phyloP scores from a whole-genome alignment of 1,140 invertebrate species.

The Oryzaephilus surinamensis region DNA sequence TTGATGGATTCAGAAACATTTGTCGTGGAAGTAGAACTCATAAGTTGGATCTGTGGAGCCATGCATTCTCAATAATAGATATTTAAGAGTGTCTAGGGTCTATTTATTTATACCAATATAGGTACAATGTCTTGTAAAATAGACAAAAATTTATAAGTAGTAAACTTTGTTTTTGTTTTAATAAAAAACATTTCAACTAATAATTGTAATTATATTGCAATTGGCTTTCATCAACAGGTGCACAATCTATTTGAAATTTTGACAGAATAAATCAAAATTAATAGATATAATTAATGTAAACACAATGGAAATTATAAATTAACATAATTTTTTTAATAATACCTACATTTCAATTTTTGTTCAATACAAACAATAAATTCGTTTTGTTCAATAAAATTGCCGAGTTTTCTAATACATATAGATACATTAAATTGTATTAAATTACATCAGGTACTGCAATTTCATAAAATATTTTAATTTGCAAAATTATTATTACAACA shows the following conservation, averaged over 20 bases:
- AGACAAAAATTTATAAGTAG: neutral
- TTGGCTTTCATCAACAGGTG: neutral
- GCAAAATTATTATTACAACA: too few species aligned
- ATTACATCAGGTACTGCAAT: too few species aligned
- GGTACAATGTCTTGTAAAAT: neutral
- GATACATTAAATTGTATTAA: too few species aligned
- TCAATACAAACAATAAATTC: too few species aligned
- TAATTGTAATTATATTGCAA: neutral
- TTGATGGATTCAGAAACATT: constrained; percentile 15
- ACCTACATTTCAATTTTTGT: too few species aligned
- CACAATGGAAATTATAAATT: too few species aligned
- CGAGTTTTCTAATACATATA: too few species aligned
- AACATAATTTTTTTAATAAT: too few species aligned
- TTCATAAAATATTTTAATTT: too few species aligned
- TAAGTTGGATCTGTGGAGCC: constrained; percentile 14
- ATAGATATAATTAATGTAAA: too few species aligned
- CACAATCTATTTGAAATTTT: neutral
- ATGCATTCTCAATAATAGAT: constrained; percentile 20
- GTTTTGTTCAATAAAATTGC: too few species aligned
- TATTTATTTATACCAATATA: constrained; percentile 11
- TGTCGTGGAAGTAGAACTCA: constrained; percentile 15
- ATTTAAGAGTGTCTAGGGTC: constrained; percentile 13
- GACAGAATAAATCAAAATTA: neutral
- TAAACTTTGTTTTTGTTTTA: too few species aligned
- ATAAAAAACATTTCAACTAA: neutral